Conservation (phyloP, 1,140 invertebrate species). For the Eurosta solidaginis region DNA sequence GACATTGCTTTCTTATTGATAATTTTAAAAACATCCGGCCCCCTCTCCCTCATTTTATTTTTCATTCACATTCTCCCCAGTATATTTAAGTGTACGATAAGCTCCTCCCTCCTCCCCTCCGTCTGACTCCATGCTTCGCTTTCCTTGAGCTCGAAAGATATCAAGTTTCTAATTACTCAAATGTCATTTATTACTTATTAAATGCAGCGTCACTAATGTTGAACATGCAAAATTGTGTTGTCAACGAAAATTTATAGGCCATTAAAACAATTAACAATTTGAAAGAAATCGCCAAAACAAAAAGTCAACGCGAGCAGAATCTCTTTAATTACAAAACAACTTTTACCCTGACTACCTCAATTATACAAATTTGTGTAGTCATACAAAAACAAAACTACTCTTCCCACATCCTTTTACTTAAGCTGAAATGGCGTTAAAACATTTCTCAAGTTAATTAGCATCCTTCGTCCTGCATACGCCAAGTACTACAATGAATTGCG, state of each 20-base stretch:
- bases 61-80: no score
- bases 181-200: background rate
- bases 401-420: background rate
- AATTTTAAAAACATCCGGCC: no score
- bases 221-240: background rate
- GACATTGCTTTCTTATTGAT: no score
- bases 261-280: constrained; percentile 56
- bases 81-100: no score
- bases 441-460: constrained; percentile 48
- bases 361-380: no score
- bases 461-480: background rate
- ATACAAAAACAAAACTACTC: background rate
- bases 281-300: background rate
- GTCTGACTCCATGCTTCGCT: no score
- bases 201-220: constrained; percentile 12
- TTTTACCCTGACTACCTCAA: background rate
- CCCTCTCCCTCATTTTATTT: no score
- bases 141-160: no score
- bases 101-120: no score
- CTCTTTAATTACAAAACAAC: background rate
- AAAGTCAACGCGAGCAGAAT: background rate
- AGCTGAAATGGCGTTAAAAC: background rate
- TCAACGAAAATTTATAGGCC: constrained; percentile 46
- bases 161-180: background rate
- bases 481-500: background rate